These are phyloP conservation scores for Celastrina argiolus DNA, from an alignment of 2,888 invertebrate genomes.

Conservation along the genomic window DNA sequence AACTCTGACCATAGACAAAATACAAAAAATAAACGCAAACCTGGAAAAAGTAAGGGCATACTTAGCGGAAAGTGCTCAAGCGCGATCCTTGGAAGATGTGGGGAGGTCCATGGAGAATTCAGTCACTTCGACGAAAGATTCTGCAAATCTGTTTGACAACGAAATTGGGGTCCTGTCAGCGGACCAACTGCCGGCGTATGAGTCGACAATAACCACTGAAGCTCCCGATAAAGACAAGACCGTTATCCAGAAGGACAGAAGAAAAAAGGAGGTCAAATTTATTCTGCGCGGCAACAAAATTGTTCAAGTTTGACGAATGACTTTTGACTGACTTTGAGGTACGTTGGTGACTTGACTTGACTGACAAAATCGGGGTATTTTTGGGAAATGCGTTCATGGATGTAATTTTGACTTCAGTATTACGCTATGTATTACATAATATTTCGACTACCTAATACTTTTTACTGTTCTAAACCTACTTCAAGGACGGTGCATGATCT, in stretches of 20 bases:
- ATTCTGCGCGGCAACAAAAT: slow-evolving; percentile 72
- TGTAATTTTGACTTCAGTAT: background rate
- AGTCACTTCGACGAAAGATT: slow-evolving; percentile 50
- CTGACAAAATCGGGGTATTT: background rate
- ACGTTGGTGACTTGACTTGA: slow-evolving; percentile 36
- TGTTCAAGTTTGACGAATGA: slow-evolving; percentile 67
- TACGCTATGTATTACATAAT: background rate
- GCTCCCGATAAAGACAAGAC: slow-evolving; percentile 47
- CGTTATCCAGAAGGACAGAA: slow-evolving; percentile 49
- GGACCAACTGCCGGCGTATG: slow-evolving; percentile 53
- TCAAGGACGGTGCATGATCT: background rate
- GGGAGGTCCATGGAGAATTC: slow-evolving; percentile 51
- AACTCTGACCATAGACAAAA: slow-evolving; percentile 58
- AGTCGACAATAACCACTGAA: slow-evolving; percentile 42
- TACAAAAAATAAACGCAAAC: slow-evolving; percentile 64
- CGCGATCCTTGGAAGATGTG: slow-evolving; percentile 59
- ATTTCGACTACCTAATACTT: background rate
- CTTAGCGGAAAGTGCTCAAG: slow-evolving; percentile 44
- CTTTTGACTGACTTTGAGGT: slow-evolving; percentile 45
- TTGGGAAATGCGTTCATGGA: background rate
- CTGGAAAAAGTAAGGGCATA: slow-evolving; percentile 55
- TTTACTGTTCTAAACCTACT: background rate
- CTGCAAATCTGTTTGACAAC: slow-evolving; percentile 65
- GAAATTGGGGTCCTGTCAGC: slow-evolving; percentile 67
- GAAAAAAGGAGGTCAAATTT: slow-evolving; percentile 63